These are phyloP conservation scores for Caenorhabditis imperialis DNA, from an alignment of 2,888 invertebrate species.

Conservation along the genomic window DNA sequence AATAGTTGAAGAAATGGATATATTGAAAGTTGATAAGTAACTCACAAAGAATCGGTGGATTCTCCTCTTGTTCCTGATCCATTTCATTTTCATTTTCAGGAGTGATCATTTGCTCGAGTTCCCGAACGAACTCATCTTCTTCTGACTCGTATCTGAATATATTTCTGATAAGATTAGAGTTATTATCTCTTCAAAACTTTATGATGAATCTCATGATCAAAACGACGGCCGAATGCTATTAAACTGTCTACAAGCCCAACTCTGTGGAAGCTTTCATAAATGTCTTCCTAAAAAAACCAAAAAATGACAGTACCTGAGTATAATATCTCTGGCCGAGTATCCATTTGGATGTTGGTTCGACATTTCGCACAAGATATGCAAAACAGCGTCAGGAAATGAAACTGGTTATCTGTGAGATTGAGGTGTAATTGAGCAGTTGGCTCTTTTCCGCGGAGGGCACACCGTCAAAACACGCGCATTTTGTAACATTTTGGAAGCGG, in stretches of 20 bases:
- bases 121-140: slow-evolving; percentile 75
- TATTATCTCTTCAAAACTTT: not conserved
- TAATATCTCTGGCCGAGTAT: slow-evolving; percentile 50
- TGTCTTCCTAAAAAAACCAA: too few relatives aligned
- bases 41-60: slow-evolving; percentile 49
- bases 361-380: slow-evolving; percentile 40
- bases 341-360: slow-evolving; percentile 48
- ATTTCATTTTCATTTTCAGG: slow-evolving; percentile 44
- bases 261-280: too few relatives aligned
- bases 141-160: slow-evolving; percentile 73
- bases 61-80: slow-evolving; percentile 15
- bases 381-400: slow-evolving; percentile 13
- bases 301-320: slow-evolving; percentile 27
- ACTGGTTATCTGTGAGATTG: slow-evolving; percentile 12
- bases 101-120: slow-evolving; percentile 71
- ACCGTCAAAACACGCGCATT: slow-evolving; percentile 47
- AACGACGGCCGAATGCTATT: not conserved
- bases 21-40: not conserved
- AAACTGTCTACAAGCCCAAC: too few relatives aligned
- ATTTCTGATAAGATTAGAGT: not conserved
- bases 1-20: not conserved
- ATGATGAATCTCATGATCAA: not conserved
- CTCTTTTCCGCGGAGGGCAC: slow-evolving; percentile 1
- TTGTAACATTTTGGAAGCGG: slow-evolving; percentile 42
- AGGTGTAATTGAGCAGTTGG: slow-evolving; percentile 52